These are phyloP conservation scores for Cochlearius cochlearius DNA, from an alignment of 2,113 vertebrate species.

Conservation along the genomic window DNA sequence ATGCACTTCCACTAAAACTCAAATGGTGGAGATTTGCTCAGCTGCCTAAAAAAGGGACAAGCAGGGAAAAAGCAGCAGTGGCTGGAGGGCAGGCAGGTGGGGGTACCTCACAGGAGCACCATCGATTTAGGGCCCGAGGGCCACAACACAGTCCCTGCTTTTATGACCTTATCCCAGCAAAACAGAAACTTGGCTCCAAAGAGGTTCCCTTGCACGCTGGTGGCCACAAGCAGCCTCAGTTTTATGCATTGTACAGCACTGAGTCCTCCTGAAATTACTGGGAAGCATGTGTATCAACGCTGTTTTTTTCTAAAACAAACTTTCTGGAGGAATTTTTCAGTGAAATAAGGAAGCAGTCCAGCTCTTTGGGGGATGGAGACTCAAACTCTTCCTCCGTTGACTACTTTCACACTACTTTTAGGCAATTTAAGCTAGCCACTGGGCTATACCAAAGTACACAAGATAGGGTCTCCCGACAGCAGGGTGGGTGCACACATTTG, in stretches of 20 bases:
- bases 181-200: not conserved
- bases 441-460: not conserved
- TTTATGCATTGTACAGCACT: not conserved
- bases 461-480: not conserved
- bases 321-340: not conserved
- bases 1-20: not conserved
- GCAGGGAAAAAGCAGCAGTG: not conserved
- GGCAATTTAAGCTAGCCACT: not conserved
- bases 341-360: not conserved
- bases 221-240: not conserved
- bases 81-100: not conserved
- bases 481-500: not conserved
- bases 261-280: not conserved
- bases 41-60: not conserved
- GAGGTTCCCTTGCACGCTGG: not conserved
- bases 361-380: not conserved
- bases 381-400: not conserved
- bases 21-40: not conserved
- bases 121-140: not conserved
- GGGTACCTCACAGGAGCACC: not conserved
- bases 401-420: not conserved
- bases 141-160: not conserved
- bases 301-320: not conserved
- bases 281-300: not conserved
- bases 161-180: not conserved